Percentiles rank a stretch among this genome's conserved stretches.
Evolutionary conservation across 2,888 invertebrate genomes (phyloP).

Genomic region (Aspidapion aeneum): DNA sequence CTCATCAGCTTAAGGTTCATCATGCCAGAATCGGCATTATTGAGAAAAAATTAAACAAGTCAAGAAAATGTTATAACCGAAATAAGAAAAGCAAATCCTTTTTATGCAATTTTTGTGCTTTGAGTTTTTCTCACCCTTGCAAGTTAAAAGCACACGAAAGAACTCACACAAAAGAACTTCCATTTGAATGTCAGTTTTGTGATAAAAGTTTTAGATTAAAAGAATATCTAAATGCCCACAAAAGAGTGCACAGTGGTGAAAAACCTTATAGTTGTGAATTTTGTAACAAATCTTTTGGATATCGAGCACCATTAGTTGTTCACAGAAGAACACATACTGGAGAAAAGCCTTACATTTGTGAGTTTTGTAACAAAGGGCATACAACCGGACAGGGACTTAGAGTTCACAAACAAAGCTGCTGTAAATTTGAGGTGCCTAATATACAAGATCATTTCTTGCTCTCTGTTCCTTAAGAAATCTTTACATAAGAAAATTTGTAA

Average conservation of each 20-base stretch:
- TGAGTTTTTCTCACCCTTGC: slow-evolving; percentile 33
- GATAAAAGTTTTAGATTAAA: slow-evolving; percentile 49
- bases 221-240: slow-evolving; percentile 28
- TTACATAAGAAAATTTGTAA: too few relatives aligned
- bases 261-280: slow-evolving; percentile 46
- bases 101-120: slow-evolving; percentile 39
- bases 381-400: slow-evolving; percentile 54
- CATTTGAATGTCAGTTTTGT: slow-evolving; percentile 35
- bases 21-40: not conserved
- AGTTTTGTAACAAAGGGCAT: slow-evolving; percentile 49
- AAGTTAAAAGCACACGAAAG: slow-evolving; percentile 37
- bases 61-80: too few relatives aligned
- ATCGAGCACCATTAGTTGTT: slow-evolving; percentile 37
- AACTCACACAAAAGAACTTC: slow-evolving; percentile 49
- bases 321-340: slow-evolving; percentile 42
- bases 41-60: too few relatives aligned
- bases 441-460: too few relatives aligned
- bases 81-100: too few relatives aligned
- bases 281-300: slow-evolving; percentile 52
- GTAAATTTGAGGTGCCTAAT: too few relatives aligned
- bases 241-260: slow-evolving; percentile 48
- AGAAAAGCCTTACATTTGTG: slow-evolving; percentile 41
- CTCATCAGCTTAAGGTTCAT: not conserved
- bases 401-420: too few relatives aligned
- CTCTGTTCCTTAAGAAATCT: too few relatives aligned